A percentile compares a stretch with the other conserved stretches of the same genome.
Evolutionary conservation across 2,888 invertebrate species (phyloP).

Genomic region (Drosophila cracens): DNA sequence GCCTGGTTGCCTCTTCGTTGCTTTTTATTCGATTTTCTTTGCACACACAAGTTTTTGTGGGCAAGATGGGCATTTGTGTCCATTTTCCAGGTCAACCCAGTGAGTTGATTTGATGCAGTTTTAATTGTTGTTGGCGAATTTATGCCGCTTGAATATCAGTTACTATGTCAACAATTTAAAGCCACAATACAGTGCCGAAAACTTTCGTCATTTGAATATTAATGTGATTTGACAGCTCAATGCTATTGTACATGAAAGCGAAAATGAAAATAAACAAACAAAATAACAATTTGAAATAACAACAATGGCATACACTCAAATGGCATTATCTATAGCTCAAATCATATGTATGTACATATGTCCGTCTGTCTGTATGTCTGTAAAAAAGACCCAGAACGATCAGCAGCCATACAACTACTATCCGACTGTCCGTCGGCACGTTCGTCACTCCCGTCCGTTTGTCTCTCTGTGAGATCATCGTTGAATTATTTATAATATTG

Average conservation of each 20-base stretch:
- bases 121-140: constrained; percentile 6
- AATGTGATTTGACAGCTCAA: constrained; percentile 51
- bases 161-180: constrained; percentile 32
- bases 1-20: constrained; percentile 45
- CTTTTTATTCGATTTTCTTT: constrained; percentile 19
- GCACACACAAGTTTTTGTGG: constrained; percentile 2
- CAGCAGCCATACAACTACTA: constrained; percentile 16
- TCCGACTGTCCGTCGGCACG: constrained; percentile 9
- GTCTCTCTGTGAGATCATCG: constrained; percentile 69
- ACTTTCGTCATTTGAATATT: constrained; percentile 46
- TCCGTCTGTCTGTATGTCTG: constrained; percentile 39
- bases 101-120: constrained; percentile 25
- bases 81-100: constrained; percentile 36
- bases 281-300: constrained; percentile 35
- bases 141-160: constrained; percentile 19
- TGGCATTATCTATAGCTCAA: constrained; percentile 53
- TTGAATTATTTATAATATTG: constrained; percentile 72
- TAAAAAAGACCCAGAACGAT: constrained; percentile 9
- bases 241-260: constrained; percentile 44
- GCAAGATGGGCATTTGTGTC: neutral
- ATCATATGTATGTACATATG: constrained; percentile 57
- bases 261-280: constrained; percentile 39
- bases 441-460: constrained; percentile 10
- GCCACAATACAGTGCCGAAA: constrained; percentile 42
- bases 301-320: constrained; percentile 8